Evolutionary conservation across 2,888 invertebrate genomes (phyloP).

Genomic region (Steinernema hermaphroditum): DNA sequence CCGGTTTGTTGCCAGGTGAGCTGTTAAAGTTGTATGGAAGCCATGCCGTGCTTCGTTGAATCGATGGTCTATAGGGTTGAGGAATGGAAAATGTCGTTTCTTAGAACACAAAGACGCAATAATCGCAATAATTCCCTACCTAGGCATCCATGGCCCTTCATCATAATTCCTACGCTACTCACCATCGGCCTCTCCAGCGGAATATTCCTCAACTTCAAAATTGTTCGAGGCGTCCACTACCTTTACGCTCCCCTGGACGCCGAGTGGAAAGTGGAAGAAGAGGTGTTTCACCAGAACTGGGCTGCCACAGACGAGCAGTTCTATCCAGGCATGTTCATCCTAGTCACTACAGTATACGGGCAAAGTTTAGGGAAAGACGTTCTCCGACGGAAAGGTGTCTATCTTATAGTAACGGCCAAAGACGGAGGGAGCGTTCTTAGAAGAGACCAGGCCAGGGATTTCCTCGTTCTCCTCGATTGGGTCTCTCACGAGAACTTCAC

Average conservation of each 20-base stretch:
- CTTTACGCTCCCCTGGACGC: conserved; percentile 59
- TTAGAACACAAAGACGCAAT: no score
- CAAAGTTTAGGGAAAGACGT: conserved; percentile 57
- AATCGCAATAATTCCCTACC: no score
- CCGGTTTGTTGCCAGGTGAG: conserved; percentile 51
- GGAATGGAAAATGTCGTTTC: background rate
- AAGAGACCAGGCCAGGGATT: conserved; percentile 45
- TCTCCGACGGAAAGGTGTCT: conserved; percentile 54
- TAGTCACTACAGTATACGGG: no score
- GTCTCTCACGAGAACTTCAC: conserved; percentile 43
- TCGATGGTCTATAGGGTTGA: no score
- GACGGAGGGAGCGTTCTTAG: conserved; percentile 45
- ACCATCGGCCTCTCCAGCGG: conserved; percentile 51
- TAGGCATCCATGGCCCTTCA: conserved; percentile 58
- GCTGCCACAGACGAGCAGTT: conserved; percentile 44
- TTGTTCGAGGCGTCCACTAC: conserved; percentile 50
- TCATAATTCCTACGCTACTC: conserved; percentile 51
- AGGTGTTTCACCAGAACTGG: conserved; percentile 55
- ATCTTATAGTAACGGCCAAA: conserved; percentile 49
- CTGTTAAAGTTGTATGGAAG: background rate
- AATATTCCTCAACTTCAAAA: conserved; percentile 49
- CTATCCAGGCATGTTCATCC: conserved; percentile 41
- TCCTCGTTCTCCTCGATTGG: conserved; percentile 53
- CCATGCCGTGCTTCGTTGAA: no score
- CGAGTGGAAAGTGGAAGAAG: conserved; percentile 57